Evolutionary conservation across 2,797 vertebrate species (phyloP).

Genomic region (Poeciliopsis gracilis): DNA sequence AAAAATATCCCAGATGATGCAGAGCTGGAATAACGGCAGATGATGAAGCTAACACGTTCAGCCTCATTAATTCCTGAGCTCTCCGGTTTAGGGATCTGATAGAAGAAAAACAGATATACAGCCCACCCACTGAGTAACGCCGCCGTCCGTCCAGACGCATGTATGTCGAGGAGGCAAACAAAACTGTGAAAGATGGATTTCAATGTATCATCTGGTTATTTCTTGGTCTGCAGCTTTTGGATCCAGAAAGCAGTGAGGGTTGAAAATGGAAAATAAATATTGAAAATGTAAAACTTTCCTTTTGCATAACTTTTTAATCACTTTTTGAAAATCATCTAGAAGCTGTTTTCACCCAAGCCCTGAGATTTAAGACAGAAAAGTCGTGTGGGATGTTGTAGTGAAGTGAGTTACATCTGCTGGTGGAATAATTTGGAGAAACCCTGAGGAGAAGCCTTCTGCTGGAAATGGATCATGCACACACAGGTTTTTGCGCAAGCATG

Average conservation of each 20-base stretch:
- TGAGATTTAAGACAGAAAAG: not conserved
- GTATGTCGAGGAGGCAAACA: not conserved
- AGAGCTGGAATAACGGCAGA: not conserved
- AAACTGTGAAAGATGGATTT: constrained; percentile 20
- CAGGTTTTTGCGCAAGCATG: constrained; percentile 8
- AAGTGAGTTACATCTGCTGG: not conserved
- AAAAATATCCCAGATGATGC: not conserved
- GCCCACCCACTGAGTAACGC: constrained; percentile 34
- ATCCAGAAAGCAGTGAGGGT: constrained; percentile 9
- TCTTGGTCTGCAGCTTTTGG: constrained; percentile 23
- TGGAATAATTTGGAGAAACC: not conserved
- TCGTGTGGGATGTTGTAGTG: not conserved
- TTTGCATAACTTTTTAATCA: not conserved
- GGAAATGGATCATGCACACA: not conserved
- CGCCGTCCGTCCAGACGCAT: constrained; percentile 6
- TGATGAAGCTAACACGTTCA: not conserved
- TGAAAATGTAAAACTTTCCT: not conserved
- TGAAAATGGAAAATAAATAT: too few relatives aligned
- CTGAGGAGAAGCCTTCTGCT: not conserved
- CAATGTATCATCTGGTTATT: not conserved
- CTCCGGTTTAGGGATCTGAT: not conserved
- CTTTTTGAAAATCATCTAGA: not conserved
- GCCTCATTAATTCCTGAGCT: not conserved
- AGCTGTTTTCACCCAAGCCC: not conserved
- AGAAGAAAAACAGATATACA: constrained; percentile 13